Conservation (phyloP, 2,888 invertebrate species). For the Lithophane ornitopus region DNA sequence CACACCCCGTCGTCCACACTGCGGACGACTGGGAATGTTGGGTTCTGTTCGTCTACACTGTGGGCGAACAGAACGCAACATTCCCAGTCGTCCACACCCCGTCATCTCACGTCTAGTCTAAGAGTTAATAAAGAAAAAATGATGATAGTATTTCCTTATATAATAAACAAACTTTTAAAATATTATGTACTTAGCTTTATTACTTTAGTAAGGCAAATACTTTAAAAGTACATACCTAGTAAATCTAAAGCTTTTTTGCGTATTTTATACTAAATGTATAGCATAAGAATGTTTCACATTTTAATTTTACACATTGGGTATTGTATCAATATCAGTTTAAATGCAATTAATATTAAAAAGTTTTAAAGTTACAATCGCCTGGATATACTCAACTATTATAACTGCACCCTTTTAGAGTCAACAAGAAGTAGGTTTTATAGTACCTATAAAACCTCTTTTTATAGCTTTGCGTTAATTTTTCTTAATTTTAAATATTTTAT, state of each 20-base stretch:
- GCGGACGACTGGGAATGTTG: no score
- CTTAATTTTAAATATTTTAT: no score
- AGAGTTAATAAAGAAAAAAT: no score
- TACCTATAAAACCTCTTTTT: no score
- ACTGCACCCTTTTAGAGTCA: constrained; percentile 1
- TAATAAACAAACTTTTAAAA: constrained; percentile 4
- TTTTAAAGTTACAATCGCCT: constrained; percentile 11
- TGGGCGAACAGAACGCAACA: no score
- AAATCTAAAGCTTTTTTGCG: constrained; percentile 7
- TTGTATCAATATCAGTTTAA: constrained; percentile 6
- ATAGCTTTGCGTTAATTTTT: no score
- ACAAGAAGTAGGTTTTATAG: no score
- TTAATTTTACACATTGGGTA: no score
- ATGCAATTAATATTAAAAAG: constrained; percentile 11
- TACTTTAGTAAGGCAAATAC: constrained; percentile 1
- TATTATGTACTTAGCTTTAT: constrained; percentile 2
- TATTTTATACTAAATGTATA: neutral
- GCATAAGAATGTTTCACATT: neutral
- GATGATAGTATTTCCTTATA: neutral
- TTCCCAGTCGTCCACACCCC: no score
- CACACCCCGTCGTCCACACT: no score
- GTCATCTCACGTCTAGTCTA: no score
- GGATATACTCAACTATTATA: constrained; percentile 13
- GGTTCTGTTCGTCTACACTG: no score
- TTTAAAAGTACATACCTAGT: constrained; percentile 4